Evolutionary conservation across 2,797 vertebrate genomes (phyloP).

Genomic region (Sylvilagus floridanus): DNA sequence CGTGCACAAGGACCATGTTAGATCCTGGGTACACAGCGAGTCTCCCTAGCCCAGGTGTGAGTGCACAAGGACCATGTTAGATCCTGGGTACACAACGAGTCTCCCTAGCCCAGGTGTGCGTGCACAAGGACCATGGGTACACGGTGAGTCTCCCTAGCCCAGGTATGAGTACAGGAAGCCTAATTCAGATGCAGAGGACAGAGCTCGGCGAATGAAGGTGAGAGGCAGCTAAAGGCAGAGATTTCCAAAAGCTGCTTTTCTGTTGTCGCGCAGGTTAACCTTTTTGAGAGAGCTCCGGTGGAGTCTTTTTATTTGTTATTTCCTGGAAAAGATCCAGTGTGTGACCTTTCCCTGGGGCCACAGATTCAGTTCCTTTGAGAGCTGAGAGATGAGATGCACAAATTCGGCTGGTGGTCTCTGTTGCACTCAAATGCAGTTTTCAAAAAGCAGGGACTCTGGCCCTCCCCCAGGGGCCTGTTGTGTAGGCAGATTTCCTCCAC

Average conservation of each 20-base stretch:
- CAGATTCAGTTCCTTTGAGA: background rate
- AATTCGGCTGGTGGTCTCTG: conserved; percentile 12
- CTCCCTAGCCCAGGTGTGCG: too few relatives aligned
- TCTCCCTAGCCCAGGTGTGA: too few relatives aligned
- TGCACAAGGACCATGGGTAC: too few relatives aligned
- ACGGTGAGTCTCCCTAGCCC: too few relatives aligned
- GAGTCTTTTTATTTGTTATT: background rate
- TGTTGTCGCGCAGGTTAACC: background rate
- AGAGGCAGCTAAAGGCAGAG: background rate
- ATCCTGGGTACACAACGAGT: too few relatives aligned
- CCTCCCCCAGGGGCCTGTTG: background rate
- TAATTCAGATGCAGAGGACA: background rate
- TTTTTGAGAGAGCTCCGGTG: background rate
- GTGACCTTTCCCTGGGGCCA: background rate
- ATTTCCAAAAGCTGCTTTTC: background rate
- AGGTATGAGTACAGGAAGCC: background rate
- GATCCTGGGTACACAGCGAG: too few relatives aligned
- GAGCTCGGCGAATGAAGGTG: background rate
- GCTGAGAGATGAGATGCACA: conserved; percentile 18
- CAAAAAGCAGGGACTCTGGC: background rate
- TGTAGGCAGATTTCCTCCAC: background rate
- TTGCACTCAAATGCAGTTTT: conserved; percentile 14
- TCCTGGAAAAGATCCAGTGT: conserved; percentile 7
- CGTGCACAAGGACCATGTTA: too few relatives aligned
- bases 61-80: too few relatives aligned